Percentiles rank a stretch among this genome's conserved stretches.
Evolutionary conservation across 2,888 invertebrate species (phyloP).

Genomic region (Gastrophysa polygoni): DNA sequence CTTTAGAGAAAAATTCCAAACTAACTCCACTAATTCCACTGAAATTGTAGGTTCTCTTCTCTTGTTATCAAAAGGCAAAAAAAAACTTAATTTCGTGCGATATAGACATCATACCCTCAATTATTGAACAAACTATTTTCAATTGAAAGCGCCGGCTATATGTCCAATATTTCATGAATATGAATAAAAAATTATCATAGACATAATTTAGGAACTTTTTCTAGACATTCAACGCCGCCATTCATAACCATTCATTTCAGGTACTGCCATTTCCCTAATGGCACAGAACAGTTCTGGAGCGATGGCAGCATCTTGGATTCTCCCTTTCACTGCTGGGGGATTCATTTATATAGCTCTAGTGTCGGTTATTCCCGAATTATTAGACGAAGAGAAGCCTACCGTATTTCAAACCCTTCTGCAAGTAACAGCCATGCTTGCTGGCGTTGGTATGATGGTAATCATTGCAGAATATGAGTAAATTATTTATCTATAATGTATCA

Average conservation of each 20-base stretch:
- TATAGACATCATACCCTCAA: too few relatives aligned
- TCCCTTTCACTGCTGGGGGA: constrained; percentile 99
- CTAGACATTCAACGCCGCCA: too few relatives aligned
- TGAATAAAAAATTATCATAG: too few relatives aligned
- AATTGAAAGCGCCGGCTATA: too few relatives aligned
- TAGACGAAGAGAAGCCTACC: constrained; percentile 80
- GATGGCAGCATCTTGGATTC: constrained; percentile 82
- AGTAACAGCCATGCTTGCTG: constrained; percentile 84
- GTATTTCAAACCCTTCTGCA: constrained; percentile 90
- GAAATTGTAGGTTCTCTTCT: too few relatives aligned
- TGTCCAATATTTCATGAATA: too few relatives aligned
- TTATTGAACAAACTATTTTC: too few relatives aligned
- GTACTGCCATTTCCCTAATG: constrained; percentile 86
- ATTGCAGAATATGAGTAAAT: constrained; percentile 80
- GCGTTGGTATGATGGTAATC: constrained; percentile 94
- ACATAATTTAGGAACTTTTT: too few relatives aligned
- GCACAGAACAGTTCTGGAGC: constrained; percentile 76
- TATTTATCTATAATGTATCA: constrained; percentile 5
- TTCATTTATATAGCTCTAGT: constrained; percentile 99
- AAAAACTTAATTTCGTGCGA: too few relatives aligned
- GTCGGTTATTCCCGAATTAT: constrained; percentile 95
- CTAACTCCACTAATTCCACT: too few relatives aligned
- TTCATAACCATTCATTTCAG: constrained; percentile 63
- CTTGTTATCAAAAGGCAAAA: too few relatives aligned
- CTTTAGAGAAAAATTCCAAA: too few relatives aligned